Evolutionary conservation across 2,113 vertebrate genomes (phyloP).

Genomic region (Ivindomyrus marchei): DNA sequence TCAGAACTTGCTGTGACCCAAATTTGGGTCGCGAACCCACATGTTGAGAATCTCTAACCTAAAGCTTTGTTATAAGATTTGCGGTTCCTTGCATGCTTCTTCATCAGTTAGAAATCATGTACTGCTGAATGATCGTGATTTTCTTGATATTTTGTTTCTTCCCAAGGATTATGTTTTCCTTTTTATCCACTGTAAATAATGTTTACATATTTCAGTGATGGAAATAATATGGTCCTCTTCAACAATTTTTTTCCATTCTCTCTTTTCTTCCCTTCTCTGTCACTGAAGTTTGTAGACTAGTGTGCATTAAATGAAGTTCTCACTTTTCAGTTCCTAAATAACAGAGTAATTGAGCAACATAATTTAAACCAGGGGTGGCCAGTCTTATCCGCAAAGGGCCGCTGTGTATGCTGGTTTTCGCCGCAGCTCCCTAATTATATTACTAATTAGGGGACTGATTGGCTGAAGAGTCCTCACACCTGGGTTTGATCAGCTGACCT

Average conservation of each 20-base stretch:
- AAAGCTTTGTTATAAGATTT: background rate
- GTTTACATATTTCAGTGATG: background rate
- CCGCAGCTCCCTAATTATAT: too few species aligned
- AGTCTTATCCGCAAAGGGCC: too few species aligned
- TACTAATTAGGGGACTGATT: too few species aligned
- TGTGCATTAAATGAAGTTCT: background rate
- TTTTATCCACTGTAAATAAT: too few species aligned
- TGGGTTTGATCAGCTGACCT: too few species aligned
- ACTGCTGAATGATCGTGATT: background rate
- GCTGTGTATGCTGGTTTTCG: too few species aligned
- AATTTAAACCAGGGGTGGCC: background rate
- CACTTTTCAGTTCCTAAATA: background rate
- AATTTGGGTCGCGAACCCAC: too few species aligned
- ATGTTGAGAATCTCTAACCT: background rate
- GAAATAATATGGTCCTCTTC: background rate
- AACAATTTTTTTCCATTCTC: background rate
- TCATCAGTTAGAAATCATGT: background rate
- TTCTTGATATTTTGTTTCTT: background rate
- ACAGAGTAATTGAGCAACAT: background rate
- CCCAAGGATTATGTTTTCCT: background rate
- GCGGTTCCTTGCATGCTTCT: background rate
- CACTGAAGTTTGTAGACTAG: background rate
- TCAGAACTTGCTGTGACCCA: too few species aligned
- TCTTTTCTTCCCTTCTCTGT: background rate
- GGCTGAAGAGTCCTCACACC: too few species aligned